phyloP scores from a whole-genome alignment of 2,888 invertebrate genomes.

The Drosophila merina region DNA sequence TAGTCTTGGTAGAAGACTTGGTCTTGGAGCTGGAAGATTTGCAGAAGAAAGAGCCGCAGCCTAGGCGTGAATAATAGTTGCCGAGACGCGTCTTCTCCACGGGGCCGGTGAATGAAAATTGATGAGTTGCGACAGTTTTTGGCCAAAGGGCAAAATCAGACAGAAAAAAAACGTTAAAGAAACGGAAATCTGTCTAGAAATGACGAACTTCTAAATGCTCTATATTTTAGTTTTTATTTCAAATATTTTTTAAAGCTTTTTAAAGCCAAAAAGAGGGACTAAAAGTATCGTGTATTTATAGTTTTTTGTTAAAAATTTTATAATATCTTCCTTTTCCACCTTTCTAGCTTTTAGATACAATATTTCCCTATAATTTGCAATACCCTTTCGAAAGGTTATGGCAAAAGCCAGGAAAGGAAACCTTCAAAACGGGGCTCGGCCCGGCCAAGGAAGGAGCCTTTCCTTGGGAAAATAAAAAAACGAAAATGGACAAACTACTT shows the following conservation, averaged over 20 bases:
- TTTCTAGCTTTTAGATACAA: not conserved
- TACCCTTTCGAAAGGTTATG: not conserved
- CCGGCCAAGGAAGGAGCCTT: constrained; percentile 3
- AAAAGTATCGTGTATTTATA: not conserved
- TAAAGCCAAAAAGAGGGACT: not conserved
- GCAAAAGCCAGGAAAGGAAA: not conserved
- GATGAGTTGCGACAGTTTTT: constrained; percentile 81
- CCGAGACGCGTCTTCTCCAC: constrained; percentile 40
- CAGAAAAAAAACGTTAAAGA: not conserved
- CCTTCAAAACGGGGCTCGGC: constrained; percentile 47
- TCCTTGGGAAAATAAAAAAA: not conserved
- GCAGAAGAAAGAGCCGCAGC: constrained; percentile 25
- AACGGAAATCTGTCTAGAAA: not conserved
- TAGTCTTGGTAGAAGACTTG: not conserved
- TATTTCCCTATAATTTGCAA: not conserved
- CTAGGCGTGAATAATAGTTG: constrained; percentile 74
- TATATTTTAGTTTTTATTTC: not conserved
- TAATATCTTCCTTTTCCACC: not conserved
- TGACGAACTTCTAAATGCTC: not conserved
- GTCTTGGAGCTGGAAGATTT: not conserved
- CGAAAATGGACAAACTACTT: constrained; percentile 48
- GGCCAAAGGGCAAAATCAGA: constrained; percentile 75
- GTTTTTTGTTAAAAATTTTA: not conserved
- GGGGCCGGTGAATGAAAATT: constrained; percentile 70
- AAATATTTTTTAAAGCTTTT: not conserved